Conservation (phyloP, 2,888 invertebrate species). For the Eristalis pertinax region DNA sequence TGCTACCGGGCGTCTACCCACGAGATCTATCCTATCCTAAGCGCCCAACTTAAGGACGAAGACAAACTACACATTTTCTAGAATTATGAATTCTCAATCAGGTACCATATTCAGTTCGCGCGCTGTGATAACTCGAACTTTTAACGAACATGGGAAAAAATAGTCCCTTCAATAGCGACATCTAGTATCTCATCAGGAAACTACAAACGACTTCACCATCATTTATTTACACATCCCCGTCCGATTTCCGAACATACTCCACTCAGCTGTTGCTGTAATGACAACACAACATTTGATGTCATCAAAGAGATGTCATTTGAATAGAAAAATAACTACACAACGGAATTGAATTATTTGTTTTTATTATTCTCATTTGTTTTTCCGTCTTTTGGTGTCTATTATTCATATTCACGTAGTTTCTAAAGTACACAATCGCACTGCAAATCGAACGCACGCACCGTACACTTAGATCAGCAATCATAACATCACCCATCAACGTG, state of each 20-base stretch:
- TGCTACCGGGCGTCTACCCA: no score
- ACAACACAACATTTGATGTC: slow-evolving; percentile 53
- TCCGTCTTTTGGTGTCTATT: slow-evolving; percentile 30
- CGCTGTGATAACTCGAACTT: no score
- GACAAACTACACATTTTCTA: no score
- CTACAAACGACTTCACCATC: background rate
- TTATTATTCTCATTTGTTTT: slow-evolving; percentile 30
- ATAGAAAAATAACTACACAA: slow-evolving; percentile 39
- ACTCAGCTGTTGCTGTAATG: slow-evolving; percentile 50
- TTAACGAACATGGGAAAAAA: background rate
- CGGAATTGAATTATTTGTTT: slow-evolving; percentile 43
- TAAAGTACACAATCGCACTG: slow-evolving; percentile 12
- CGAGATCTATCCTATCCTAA: no score
- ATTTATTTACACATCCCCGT: background rate
- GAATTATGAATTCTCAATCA: no score
- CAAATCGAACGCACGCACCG: slow-evolving; percentile 6
- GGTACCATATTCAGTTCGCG: no score
- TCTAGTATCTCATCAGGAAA: background rate
- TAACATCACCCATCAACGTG: slow-evolving; percentile 26
- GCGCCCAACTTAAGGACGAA: no score
- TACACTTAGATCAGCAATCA: background rate
- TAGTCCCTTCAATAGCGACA: background rate
- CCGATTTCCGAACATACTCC: slow-evolving; percentile 19
- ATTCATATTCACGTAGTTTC: slow-evolving; percentile 24
- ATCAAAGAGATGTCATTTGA: slow-evolving; percentile 46